Percentiles rank a stretch among this genome's conserved stretches.
Evolutionary conservation across 1,140 invertebrate species (phyloP).

Genomic region (Wasmannia auropunctata): DNA sequence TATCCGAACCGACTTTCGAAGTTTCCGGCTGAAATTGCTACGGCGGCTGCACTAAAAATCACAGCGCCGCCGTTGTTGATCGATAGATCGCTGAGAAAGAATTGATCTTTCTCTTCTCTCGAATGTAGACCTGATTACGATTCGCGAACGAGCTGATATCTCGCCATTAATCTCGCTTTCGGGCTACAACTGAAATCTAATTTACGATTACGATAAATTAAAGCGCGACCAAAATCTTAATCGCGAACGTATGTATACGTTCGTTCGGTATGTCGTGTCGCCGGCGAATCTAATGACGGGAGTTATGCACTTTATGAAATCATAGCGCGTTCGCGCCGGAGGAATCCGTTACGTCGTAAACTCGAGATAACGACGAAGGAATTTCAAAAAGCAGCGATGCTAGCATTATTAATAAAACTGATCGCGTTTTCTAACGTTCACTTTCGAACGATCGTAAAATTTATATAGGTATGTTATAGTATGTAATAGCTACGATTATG

Average conservation of each 20-base stretch:
- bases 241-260: background rate
- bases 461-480: background rate
- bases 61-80: background rate
- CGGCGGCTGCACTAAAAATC: conserved; percentile 8
- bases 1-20: conserved; percentile 45
- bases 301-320: background rate
- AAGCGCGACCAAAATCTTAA: background rate
- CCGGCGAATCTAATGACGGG: background rate
- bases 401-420: conserved; percentile 20
- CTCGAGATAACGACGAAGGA: background rate
- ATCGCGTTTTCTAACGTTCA: conserved; percentile 10
- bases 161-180: background rate
- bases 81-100: background rate
- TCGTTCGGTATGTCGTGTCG: background rate
- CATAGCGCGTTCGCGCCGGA: background rate
- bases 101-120: background rate
- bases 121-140: background rate
- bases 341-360: background rate
- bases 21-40: conserved; percentile 25
- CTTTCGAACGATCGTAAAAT: background rate
- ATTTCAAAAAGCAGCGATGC: background rate
- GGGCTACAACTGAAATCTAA: conserved; percentile 6
- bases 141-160: background rate
- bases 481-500: background rate
- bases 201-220: conserved; percentile 10